These are phyloP conservation scores for Ectropis grisescens DNA, from an alignment of 1,140 invertebrate species.

Conservation along the genomic window DNA sequence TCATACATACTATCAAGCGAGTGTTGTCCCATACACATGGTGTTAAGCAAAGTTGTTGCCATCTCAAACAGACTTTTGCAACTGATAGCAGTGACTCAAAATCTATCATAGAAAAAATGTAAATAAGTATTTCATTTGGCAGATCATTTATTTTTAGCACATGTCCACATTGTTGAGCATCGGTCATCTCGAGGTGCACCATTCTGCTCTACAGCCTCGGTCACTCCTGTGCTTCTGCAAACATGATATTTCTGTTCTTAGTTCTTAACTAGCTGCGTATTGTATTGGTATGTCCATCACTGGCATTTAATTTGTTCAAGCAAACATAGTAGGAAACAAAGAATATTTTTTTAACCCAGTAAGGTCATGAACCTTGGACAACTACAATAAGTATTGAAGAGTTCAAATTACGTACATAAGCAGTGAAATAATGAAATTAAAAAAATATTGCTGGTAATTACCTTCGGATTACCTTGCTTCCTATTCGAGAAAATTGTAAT, in stretches of 20 bases:
- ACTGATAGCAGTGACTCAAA: conserved; percentile 62
- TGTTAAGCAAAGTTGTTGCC: conserved; percentile 61
- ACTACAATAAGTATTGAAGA: conserved; percentile 6
- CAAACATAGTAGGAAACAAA: conserved; percentile 10
- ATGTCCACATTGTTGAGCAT: conserved; percentile 32
- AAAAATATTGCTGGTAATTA: no score
- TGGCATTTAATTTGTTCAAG: background rate
- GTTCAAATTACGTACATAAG: background rate
- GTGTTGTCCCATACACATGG: conserved; percentile 67
- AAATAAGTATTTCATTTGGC: conserved; percentile 68
- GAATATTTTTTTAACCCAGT: conserved; percentile 18
- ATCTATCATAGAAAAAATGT: conserved; percentile 68
- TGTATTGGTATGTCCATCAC: background rate
- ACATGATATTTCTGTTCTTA: conserved; percentile 1
- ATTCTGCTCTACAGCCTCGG: conserved; percentile 28
- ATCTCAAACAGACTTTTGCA: conserved; percentile 62
- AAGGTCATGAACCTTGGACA: conserved; percentile 30
- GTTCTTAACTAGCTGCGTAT: no score
- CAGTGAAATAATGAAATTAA: no score
- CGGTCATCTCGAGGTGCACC: conserved; percentile 61
- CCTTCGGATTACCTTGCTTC: conserved; percentile 53
- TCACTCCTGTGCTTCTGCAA: conserved; percentile 41
- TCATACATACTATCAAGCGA: conserved; percentile 64
- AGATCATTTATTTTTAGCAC: conserved; percentile 61
- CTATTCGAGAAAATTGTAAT: conserved; percentile 51